phyloP scores from a whole-genome alignment of 2,888 invertebrate species.

The Embidobia sp. region DNA sequence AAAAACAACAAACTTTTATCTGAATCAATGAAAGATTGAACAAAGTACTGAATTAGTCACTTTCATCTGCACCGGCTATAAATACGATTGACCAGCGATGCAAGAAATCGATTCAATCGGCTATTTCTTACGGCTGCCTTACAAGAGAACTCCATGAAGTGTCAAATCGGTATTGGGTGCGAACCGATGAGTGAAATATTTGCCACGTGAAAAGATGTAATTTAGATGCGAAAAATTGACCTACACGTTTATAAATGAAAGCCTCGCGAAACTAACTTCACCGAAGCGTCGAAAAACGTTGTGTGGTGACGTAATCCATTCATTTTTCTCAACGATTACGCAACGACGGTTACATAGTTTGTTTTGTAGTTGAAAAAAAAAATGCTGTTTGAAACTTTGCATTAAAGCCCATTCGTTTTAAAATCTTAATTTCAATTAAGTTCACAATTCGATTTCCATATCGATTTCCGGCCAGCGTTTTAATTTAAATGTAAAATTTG shows the following conservation, averaged over 20 bases:
- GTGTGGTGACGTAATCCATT: too few species aligned
- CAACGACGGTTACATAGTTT: too few species aligned
- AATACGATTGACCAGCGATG: constrained; percentile 57
- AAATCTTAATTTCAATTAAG: too few species aligned
- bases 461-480: too few species aligned
- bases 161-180: constrained; percentile 52
- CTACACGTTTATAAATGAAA: constrained; percentile 28
- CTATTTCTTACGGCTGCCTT: constrained; percentile 50
- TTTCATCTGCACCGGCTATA: constrained; percentile 35
- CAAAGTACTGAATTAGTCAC: constrained; percentile 35
- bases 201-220: constrained; percentile 47
- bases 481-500: not conserved
- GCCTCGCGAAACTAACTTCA: too few species aligned
- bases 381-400: too few species aligned
- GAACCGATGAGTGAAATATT: constrained; percentile 44
- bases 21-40: constrained; percentile 15
- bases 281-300: too few species aligned
- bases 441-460: too few species aligned
- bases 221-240: constrained; percentile 45
- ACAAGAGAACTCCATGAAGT: constrained; percentile 56
- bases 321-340: too few species aligned
- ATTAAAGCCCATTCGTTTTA: too few species aligned
- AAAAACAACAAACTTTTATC: too few species aligned
- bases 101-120: constrained; percentile 52
- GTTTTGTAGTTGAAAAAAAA: too few species aligned